Conservation (phyloP, 35 echinoderm and acorn worm genomes). For the Heliocidaris tuberculata region DNA sequence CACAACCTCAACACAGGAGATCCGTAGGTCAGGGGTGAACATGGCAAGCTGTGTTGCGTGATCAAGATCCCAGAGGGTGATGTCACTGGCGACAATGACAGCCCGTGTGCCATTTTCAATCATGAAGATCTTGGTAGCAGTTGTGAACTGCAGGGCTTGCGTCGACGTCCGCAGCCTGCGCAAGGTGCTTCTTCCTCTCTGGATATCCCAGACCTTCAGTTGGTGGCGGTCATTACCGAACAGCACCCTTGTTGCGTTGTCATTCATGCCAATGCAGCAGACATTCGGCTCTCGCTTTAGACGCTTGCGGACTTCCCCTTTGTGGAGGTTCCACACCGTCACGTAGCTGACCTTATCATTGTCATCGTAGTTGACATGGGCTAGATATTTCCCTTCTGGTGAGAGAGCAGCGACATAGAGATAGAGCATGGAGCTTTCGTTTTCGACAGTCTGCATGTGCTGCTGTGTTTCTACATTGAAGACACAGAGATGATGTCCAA, state of each 20-base stretch:
- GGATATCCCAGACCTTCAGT: constrained; percentile 88
- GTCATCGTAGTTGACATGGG: constrained; percentile 90
- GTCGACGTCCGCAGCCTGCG: constrained; percentile 65
- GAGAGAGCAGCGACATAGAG: constrained; percentile 77
- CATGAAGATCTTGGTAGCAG: constrained; percentile 85
- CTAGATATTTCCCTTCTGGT: constrained; percentile 60
- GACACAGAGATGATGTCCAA: constrained; percentile 92
- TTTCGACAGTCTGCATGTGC: constrained; percentile 81
- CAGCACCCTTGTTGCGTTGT: constrained; percentile 69
- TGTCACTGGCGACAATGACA: constrained; percentile 78
- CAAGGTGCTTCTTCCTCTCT: constrained; percentile 67
- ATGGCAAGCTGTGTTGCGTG: constrained; percentile 65
- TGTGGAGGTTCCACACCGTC: constrained; percentile 87
- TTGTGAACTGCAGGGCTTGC: constrained; percentile 58
- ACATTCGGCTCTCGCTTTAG: constrained; percentile 91
- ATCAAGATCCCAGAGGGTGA: constrained; percentile 87
- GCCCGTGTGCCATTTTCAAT: constrained; percentile 76
- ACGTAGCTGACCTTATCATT: constrained; percentile 88
- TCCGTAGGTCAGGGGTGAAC: constrained; percentile 83
- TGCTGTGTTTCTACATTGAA: constrained; percentile 78
- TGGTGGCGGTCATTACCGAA: constrained; percentile 89
- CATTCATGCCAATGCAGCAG: constrained; percentile 83
- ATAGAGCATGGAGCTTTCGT: constrained; percentile 88
- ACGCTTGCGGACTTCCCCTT: constrained; percentile 72
- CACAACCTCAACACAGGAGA: constrained; percentile 82